These are phyloP conservation scores for Sarotherodon lohbergeri DNA, from an alignment of 2,113 vertebrate genomes.

Conservation along the genomic window DNA sequence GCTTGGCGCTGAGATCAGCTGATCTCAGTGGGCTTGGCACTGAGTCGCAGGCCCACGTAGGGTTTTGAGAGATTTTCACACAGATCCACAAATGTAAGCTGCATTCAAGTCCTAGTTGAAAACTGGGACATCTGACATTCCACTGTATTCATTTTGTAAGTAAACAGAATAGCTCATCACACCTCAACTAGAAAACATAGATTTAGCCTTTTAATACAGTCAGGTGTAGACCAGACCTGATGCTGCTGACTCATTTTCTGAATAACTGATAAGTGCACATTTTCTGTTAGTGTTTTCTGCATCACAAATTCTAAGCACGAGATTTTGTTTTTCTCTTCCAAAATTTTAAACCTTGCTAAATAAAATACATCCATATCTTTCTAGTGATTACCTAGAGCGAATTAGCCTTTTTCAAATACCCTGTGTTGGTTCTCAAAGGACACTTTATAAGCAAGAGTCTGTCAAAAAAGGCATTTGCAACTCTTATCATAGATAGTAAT, in stretches of 20 bases:
- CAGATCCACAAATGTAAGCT: background rate
- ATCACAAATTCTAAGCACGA: background rate
- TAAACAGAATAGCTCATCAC: background rate
- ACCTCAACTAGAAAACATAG: background rate
- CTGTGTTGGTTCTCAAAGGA: background rate
- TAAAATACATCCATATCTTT: background rate
- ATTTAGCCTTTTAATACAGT: background rate
- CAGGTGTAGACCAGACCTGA: background rate
- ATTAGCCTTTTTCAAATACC: background rate
- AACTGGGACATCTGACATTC: background rate
- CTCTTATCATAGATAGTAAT: conserved; percentile 41
- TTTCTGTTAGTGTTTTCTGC: background rate
- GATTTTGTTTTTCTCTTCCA: background rate
- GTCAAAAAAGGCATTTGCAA: conserved; percentile 27
- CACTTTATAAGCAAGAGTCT: background rate
- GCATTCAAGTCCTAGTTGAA: background rate
- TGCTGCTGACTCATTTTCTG: background rate
- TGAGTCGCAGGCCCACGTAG: background rate
- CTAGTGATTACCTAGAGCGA: background rate
- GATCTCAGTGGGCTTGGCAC: background rate
- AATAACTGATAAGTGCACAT: background rate
- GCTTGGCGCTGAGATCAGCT: background rate
- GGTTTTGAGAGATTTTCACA: background rate
- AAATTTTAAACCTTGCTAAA: background rate
- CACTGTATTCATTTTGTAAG: background rate